These are phyloP conservation scores for Latrodectus hesperus DNA, from an alignment of 2,888 invertebrate genomes.

Conservation along the genomic window DNA sequence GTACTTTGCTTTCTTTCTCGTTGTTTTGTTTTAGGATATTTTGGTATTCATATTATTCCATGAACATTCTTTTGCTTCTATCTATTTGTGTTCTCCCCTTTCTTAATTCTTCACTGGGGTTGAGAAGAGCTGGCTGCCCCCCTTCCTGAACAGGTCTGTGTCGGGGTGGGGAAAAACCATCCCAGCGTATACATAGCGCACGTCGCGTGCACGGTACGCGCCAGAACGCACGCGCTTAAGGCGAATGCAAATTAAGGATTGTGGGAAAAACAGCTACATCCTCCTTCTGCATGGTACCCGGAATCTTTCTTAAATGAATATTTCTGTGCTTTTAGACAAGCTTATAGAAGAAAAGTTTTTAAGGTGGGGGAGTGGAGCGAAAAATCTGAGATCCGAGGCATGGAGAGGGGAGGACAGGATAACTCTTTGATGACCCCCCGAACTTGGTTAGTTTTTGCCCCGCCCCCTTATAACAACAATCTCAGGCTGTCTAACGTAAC, in stretches of 20 bases:
- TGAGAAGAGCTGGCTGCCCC: conserved; percentile 9
- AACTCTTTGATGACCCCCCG: not conserved
- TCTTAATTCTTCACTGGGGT: conserved; percentile 37
- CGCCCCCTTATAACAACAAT: conserved; percentile 45
- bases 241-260: conserved; percentile 65
- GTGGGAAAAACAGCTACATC: conserved; percentile 51
- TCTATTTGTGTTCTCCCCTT: conserved; percentile 23
- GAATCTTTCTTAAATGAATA: conserved; percentile 53
- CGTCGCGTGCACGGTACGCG: conserved; percentile 41
- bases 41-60: conserved; percentile 63
- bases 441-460: conserved; percentile 48
- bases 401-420: not conserved
- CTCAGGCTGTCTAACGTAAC: conserved; percentile 22
- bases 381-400: conserved; percentile 16
- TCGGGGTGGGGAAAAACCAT: not conserved
- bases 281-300: conserved; percentile 26
- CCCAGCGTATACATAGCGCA: conserved; percentile 36
- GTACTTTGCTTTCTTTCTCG: conserved; percentile 15
- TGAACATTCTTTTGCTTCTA: conserved; percentile 48
- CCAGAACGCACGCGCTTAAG: conserved; percentile 35
- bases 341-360: conserved; percentile 60
- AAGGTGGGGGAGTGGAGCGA: conserved; percentile 1
- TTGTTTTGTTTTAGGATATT: conserved; percentile 47
- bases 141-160: not conserved
- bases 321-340: conserved; percentile 34